These are phyloP conservation scores for Beroe forskalii DNA, from an alignment of 37 sponge, comb jelly and placozoan species.

Conservation along the genomic window DNA sequence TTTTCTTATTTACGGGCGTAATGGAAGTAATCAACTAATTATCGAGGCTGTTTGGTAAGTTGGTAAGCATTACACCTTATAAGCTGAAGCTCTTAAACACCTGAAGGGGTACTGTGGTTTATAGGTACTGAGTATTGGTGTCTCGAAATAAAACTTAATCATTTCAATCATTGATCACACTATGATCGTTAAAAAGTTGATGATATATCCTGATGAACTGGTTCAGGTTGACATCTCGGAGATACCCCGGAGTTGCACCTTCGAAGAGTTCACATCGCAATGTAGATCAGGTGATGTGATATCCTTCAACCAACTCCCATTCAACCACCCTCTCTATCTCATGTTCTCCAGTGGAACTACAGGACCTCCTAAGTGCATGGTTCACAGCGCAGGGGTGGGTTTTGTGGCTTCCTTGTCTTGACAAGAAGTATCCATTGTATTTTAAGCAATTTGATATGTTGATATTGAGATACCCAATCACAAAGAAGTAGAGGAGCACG, in stretches of 20 bases:
- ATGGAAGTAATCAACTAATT: too few relatives aligned
- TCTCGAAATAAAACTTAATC: too few relatives aligned
- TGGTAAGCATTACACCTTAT: too few relatives aligned
- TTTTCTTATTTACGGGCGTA: too few relatives aligned
- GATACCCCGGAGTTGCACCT: slow-evolving; percentile 36
- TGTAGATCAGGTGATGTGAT: background rate
- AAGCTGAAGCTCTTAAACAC: too few relatives aligned
- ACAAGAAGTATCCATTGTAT: background rate
- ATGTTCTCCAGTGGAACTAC: slow-evolving; percentile 99
- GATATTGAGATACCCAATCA: too few relatives aligned
- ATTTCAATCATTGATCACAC: too few relatives aligned
- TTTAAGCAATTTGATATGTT: background rate
- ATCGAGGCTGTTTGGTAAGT: too few relatives aligned
- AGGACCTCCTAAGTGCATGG: slow-evolving; percentile 98
- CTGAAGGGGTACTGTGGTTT: too few relatives aligned
- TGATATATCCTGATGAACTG: too few relatives aligned
- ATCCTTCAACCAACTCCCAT: slow-evolving; percentile 89
- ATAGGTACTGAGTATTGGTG: too few relatives aligned
- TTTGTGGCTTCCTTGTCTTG: background rate
- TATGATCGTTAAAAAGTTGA: too few relatives aligned
- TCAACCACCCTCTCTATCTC: slow-evolving; percentile 97
- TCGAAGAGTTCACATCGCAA: slow-evolving; percentile 3
- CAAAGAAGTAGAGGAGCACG: background rate
- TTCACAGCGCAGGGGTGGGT: slow-evolving; percentile 95
- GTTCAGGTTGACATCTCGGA: background rate